These are phyloP conservation scores for Coenonympha arcania DNA, from an alignment of 2,888 invertebrate species.

Conservation along the genomic window DNA sequence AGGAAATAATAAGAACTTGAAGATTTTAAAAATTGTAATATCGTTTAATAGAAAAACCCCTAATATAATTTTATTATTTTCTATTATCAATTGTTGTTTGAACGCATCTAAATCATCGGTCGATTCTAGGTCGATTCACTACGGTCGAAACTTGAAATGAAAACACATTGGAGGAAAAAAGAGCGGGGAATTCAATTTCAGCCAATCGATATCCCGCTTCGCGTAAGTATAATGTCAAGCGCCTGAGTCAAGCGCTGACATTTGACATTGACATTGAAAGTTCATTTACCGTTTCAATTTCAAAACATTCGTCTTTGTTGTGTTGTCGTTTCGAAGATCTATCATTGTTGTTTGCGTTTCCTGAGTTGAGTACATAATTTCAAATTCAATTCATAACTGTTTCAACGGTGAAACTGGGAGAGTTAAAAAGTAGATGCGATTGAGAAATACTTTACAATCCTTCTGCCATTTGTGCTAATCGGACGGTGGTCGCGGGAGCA, in stretches of 20 bases:
- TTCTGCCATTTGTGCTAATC: conserved; percentile 36
- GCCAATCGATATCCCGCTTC: conserved; percentile 51
- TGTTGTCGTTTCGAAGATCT: conserved; percentile 20
- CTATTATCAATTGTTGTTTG: no score
- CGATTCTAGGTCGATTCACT: conserved; percentile 27
- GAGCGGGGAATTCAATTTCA: conserved; percentile 53
- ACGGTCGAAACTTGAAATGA: no score
- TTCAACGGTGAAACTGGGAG: conserved; percentile 41
- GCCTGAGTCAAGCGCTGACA: no score
- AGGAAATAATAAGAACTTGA: no score
- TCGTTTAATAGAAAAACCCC: background rate
- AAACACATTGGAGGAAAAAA: conserved; percentile 32
- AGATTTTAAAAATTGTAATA: no score
- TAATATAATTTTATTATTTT: background rate
- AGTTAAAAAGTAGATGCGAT: conserved; percentile 26
- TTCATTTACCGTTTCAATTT: conserved; percentile 20
- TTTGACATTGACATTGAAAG: conserved; percentile 35
- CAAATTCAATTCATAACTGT: conserved; percentile 52
- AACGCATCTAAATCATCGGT: conserved; percentile 30
- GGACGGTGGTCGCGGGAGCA: conserved; percentile 39
- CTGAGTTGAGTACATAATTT: conserved; percentile 44
- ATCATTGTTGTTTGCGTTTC: conserved; percentile 37
- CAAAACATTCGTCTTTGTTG: conserved; percentile 20
- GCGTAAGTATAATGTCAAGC: conserved; percentile 49
- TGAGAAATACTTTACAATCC: conserved; percentile 42